A percentile compares a stretch with the other conserved stretches of the same genome.
These are phyloP conservation scores for Rhynchopsitta pachyrhyncha DNA, from an alignment of 2,113 vertebrate species.

Conservation along the genomic window DNA sequence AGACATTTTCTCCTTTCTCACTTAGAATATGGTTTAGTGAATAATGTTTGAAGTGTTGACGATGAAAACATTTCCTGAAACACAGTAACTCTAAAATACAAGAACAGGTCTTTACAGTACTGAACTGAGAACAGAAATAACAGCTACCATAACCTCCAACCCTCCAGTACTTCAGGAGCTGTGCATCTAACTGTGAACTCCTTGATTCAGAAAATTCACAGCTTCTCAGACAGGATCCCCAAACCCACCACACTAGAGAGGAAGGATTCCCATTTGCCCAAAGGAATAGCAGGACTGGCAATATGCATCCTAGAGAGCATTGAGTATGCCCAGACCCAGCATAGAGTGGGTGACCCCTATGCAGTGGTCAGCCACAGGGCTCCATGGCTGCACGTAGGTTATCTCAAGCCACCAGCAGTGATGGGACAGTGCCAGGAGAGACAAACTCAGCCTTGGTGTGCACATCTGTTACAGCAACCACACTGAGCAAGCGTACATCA, in stretches of 20 bases:
- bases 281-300: neutral
- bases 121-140: neutral
- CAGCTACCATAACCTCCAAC: neutral
- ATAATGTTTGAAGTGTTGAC: neutral
- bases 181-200: neutral
- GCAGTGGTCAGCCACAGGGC: neutral
- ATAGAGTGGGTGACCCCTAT: accelerated
- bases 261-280: neutral
- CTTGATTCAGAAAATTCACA: neutral
- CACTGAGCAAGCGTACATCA: neutral
- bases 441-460: neutral
- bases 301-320: accelerated
- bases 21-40: neutral
- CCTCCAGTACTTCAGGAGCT: neutral
- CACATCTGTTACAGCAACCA: neutral
- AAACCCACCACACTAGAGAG: neutral
- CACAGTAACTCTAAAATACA: neutral
- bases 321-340: neutral
- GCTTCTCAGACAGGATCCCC: neutral
- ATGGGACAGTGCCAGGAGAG: neutral
- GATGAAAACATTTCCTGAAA: neutral
- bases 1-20: neutral
- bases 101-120: neutral
- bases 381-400: neutral
- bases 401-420: neutral